These are phyloP conservation scores for Myopa testacea DNA, from an alignment of 2,888 invertebrate genomes.

Conservation along the genomic window DNA sequence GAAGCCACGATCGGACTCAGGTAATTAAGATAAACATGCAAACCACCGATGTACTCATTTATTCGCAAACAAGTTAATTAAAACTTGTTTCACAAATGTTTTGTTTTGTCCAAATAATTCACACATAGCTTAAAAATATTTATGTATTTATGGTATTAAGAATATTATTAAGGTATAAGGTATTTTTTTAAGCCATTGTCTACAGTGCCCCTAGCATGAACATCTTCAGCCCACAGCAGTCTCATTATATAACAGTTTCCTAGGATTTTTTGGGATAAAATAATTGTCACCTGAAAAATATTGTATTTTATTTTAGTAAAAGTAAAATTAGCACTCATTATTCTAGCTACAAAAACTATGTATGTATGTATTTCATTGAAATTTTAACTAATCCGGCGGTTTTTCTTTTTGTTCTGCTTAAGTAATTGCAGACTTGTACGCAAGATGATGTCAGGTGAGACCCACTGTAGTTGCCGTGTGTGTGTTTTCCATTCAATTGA, in stretches of 20 bases:
- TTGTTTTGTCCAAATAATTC: constrained; percentile 20
- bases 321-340: constrained; percentile 35
- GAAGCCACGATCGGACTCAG: constrained; percentile 61
- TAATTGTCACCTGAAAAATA: not conserved
- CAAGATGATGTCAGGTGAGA: constrained; percentile 66
- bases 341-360: constrained; percentile 30
- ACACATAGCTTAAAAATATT: constrained; percentile 7
- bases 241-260: not conserved
- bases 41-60: constrained; percentile 10
- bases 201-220: constrained; percentile 12
- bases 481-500: constrained; percentile 35
- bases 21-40: constrained; percentile 52
- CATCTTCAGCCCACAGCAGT: constrained; percentile 11
- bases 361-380: constrained; percentile 32
- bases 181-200: not conserved
- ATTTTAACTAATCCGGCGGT: constrained; percentile 67
- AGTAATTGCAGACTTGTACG: constrained; percentile 68
- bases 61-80: constrained; percentile 11
- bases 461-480: constrained; percentile 37
- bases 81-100: constrained; percentile 9
- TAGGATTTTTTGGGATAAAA: constrained; percentile 14
- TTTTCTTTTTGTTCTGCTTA: constrained; percentile 68
- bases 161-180: not conserved
- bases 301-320: constrained; percentile 31
- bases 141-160: constrained; percentile 12